Percentiles rank a stretch among this genome's conserved stretches.
Evolutionary conservation across 2,797 vertebrate genomes (phyloP).

Genomic region (Carcharodon carcharias): DNA sequence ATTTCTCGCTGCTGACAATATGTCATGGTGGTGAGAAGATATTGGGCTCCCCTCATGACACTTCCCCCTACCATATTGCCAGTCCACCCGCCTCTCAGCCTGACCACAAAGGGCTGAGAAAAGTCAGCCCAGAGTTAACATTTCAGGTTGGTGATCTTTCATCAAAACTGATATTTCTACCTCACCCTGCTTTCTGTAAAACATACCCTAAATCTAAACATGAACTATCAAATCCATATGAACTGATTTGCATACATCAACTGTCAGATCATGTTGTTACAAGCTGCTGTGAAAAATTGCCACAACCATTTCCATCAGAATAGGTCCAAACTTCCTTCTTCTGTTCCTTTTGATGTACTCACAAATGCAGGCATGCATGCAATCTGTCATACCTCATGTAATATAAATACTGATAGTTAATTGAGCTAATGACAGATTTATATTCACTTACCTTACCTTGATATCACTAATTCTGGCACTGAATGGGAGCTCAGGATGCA

Average conservation of each 20-base stretch:
- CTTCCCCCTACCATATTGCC: neutral
- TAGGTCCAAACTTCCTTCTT: slow-evolving; percentile 6
- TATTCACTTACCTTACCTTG: slow-evolving; percentile 12
- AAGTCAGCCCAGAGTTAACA: neutral
- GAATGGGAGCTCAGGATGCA: neutral
- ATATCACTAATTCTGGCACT: neutral
- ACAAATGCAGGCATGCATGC: slow-evolving; percentile 19
- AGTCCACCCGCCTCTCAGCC: neutral
- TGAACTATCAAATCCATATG: slow-evolving; percentile 18
- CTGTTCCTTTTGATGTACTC: slow-evolving; percentile 21
- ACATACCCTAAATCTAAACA: neutral
- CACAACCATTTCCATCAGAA: slow-evolving; percentile 12
- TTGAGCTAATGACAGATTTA: slow-evolving; percentile 22
- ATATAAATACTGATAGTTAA: slow-evolving; percentile 25
- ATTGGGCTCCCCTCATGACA: neutral
- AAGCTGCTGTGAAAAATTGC: slow-evolving; percentile 29
- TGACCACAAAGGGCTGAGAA: neutral
- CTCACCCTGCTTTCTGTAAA: neutral
- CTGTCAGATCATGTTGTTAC: slow-evolving; percentile 11
- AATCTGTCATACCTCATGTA: neutral
- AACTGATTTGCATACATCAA: slow-evolving; percentile 24
- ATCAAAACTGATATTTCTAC: neutral
- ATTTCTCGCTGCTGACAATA: no score
- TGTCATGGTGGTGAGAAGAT: no score
- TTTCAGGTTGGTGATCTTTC: neutral